Evolutionary conservation across 2,888 invertebrate genomes (phyloP).

Genomic region (Linyphia triangularis): DNA sequence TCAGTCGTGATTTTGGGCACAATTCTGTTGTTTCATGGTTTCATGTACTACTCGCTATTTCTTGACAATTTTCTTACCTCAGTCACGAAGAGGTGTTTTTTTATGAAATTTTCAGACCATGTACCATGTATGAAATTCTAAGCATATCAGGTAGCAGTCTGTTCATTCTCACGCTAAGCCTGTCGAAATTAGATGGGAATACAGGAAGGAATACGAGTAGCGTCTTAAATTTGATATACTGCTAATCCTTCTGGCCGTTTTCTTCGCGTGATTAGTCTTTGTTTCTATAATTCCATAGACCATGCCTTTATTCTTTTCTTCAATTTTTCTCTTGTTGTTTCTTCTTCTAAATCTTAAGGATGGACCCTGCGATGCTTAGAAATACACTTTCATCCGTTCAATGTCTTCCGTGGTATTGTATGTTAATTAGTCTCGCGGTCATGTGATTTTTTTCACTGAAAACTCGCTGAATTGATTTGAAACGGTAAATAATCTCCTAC

Average conservation of each 20-base stretch:
- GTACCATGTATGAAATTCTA: no score
- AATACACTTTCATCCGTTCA: slow-evolving; percentile 15
- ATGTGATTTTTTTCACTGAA: not conserved
- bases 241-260: slow-evolving; percentile 34
- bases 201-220: slow-evolving; percentile 10
- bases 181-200: not conserved
- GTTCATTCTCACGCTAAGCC: slow-evolving; percentile 4
- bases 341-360: not conserved
- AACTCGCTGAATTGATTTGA: slow-evolving; percentile 24
- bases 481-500: not conserved
- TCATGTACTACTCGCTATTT: no score
- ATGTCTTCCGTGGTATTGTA: slow-evolving; percentile 53
- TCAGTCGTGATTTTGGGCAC: no score
- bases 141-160: no score
- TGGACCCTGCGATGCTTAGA: slow-evolving; percentile 2
- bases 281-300: slow-evolving; percentile 3
- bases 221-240: slow-evolving; percentile 5
- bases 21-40: no score
- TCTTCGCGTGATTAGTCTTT: slow-evolving; percentile 44
- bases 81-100: no score
- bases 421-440: slow-evolving; percentile 27
- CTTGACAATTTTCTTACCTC: no score
- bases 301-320: not conserved
- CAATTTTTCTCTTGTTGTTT: not conserved
- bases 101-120: no score